A percentile compares a stretch with the other conserved stretches of the same genome.
phyloP scores from a whole-genome alignment of 2,113 vertebrate genomes.

The Heterochromis multidens region DNA sequence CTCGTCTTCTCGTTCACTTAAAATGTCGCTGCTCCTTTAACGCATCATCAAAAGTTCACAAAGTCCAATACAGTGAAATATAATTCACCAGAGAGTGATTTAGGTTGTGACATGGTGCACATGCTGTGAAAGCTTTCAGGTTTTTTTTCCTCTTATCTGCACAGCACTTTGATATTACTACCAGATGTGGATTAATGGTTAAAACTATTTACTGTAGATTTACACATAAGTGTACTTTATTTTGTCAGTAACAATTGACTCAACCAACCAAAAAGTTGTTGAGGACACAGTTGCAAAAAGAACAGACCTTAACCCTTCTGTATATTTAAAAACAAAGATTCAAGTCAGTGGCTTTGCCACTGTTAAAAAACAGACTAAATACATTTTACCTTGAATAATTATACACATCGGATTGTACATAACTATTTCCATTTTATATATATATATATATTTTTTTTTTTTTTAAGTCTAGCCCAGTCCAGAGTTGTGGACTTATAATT shows the following conservation, averaged over 20 bases:
- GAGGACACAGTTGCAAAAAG: background rate
- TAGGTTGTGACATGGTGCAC: background rate
- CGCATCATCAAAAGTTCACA: background rate
- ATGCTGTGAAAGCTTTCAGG: background rate
- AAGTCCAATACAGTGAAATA: background rate
- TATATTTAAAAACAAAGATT: background rate
- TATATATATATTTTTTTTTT: background rate
- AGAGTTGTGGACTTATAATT: background rate
- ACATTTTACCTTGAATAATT: background rate
- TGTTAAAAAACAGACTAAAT: background rate
- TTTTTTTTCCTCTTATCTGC: background rate
- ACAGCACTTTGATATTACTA: background rate
- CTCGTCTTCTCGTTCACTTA: background rate
- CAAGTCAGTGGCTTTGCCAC: background rate
- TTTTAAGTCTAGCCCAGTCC: background rate
- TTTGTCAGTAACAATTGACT: background rate
- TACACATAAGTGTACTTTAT: background rate
- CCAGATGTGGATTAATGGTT: background rate
- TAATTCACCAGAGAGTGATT: background rate
- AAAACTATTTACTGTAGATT: background rate
- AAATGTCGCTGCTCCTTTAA: background rate
- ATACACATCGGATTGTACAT: background rate
- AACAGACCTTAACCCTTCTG: background rate
- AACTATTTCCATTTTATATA: background rate
- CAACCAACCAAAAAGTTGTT: background rate